These are phyloP conservation scores for Dynastes tityus DNA, from an alignment of 2,888 invertebrate species.

Conservation along the genomic window DNA sequence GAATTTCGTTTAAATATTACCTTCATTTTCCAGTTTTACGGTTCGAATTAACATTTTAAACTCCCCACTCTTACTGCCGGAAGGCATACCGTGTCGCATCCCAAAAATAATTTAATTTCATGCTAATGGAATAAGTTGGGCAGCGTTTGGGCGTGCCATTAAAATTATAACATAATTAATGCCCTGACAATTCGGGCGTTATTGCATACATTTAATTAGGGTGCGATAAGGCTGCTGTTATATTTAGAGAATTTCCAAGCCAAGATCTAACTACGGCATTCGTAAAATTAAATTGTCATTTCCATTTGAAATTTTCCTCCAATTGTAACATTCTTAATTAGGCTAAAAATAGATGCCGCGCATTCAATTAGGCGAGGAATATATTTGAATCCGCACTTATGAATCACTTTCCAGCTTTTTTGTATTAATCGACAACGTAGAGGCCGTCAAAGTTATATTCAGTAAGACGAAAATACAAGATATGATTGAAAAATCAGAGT, in stretches of 20 bases:
- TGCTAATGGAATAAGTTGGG: slow-evolving; percentile 1
- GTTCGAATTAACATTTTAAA: background rate
- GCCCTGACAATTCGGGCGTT: background rate
- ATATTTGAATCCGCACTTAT: slow-evolving; percentile 23
- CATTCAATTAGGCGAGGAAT: slow-evolving; percentile 14
- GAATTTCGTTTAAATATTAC: background rate
- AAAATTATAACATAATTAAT: slow-evolving; percentile 20
- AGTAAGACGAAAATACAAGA: too few relatives aligned
- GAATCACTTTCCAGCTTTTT: slow-evolving; percentile 25
- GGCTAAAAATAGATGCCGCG: slow-evolving; percentile 22
- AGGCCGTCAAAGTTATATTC: background rate
- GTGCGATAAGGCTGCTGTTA: background rate
- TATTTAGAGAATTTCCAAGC: too few relatives aligned
- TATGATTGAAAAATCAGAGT: too few relatives aligned
- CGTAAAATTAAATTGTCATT: slow-evolving; percentile 8
- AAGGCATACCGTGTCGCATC: background rate
- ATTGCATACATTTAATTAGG: background rate
- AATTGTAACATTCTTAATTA: slow-evolving; percentile 31
- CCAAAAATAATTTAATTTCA: slow-evolving; percentile 15
- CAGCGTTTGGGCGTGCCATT: background rate
- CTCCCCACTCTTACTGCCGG: background rate
- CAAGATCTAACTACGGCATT: background rate
- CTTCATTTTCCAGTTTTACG: background rate
- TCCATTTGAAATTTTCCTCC: slow-evolving; percentile 8
- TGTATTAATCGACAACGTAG: background rate